Evolutionary conservation across 1,140 invertebrate species (phyloP).

Genomic region (Neuroterus valhalla): DNA sequence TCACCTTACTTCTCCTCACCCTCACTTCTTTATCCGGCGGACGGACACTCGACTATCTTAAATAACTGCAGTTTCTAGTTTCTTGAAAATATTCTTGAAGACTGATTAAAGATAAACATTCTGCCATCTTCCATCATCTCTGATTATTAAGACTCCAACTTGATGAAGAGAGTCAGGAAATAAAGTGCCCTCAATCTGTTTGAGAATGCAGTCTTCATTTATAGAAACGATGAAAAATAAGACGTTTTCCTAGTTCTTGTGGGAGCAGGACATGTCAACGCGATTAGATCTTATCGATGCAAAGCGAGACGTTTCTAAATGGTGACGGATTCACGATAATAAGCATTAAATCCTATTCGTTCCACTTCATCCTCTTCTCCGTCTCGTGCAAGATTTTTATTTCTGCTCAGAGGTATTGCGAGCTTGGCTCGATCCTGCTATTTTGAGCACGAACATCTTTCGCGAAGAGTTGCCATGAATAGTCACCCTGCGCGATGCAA

Average conservation of each 20-base stretch:
- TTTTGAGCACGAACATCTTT: constrained; percentile 46
- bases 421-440: constrained; percentile 33
- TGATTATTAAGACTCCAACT: no score
- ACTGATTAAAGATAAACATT: no score
- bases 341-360: not conserved
- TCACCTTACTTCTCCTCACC: no score
- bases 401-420: constrained; percentile 35
- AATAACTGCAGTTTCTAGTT: no score
- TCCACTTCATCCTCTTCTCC: not conserved
- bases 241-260: not conserved
- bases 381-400: not conserved
- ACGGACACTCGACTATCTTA: no score
- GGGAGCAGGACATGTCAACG: not conserved
- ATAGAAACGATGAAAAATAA: not conserved
- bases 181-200: no score
- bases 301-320: constrained; percentile 7
- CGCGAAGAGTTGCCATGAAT: constrained; percentile 38
- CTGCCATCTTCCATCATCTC: no score
- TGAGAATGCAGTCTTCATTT: not conserved
- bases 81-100: no score
- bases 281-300: constrained; percentile 12
- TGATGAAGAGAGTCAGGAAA: no score
- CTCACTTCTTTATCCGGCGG: no score
- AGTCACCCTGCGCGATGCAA: constrained; percentile 23
- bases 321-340: not conserved